These are phyloP conservation scores for Chaenogobius annularis DNA, from an alignment of 2,113 vertebrate genomes.

Conservation along the genomic window DNA sequence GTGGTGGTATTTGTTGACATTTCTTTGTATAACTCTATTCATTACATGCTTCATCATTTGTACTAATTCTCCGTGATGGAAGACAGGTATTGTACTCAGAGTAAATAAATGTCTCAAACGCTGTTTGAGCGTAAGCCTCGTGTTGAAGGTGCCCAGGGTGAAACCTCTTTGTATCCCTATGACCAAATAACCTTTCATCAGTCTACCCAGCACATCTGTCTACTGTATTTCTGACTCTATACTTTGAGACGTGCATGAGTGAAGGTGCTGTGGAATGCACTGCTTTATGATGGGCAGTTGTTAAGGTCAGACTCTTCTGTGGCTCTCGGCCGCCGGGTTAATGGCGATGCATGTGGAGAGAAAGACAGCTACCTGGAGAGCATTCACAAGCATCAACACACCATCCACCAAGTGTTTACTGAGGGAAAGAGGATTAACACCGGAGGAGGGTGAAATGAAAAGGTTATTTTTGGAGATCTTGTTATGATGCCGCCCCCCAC, in stretches of 20 bases:
- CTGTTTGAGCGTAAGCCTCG: too few species aligned
- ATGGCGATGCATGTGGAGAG: slow-evolving; percentile 16
- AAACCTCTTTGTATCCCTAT: too few species aligned
- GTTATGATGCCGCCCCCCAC: neutral
- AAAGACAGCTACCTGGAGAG: slow-evolving; percentile 20
- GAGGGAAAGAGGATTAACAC: slow-evolving; percentile 1
- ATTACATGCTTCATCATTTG: too few species aligned
- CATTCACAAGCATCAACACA: slow-evolving; percentile 22
- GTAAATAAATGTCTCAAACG: too few species aligned
- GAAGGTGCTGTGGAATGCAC: slow-evolving; percentile 20
- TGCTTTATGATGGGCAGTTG: slow-evolving; percentile 39
- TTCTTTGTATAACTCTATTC: too few species aligned
- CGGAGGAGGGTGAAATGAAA: slow-evolving; percentile 1
- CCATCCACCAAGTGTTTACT: slow-evolving; percentile 28
- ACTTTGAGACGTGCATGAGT: slow-evolving; percentile 6
- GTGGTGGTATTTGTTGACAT: too few species aligned
- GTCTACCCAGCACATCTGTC: neutral
- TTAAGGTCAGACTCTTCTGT: slow-evolving; percentile 32
- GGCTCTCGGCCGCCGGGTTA: slow-evolving; percentile 20
- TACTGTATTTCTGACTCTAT: slow-evolving; percentile 1
- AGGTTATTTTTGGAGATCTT: neutral
- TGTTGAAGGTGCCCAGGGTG: too few species aligned
- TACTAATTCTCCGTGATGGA: too few species aligned
- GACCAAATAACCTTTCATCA: neutral
- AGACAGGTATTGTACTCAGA: too few species aligned